phyloP scores from a whole-genome alignment of 1,140 invertebrate species.

The Diabrotica undecimpunctata region DNA sequence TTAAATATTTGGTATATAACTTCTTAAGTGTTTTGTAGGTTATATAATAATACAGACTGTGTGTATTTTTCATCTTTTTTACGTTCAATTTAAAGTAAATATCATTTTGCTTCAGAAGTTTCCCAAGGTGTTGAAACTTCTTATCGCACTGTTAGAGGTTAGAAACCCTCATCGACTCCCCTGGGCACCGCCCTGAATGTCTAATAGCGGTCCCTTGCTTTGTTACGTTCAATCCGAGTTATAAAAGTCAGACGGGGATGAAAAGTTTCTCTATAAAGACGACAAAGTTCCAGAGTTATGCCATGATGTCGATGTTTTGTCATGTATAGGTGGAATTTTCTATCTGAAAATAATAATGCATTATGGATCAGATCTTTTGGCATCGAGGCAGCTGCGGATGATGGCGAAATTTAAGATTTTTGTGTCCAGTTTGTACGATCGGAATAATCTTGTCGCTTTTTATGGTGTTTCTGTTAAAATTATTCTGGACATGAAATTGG shows the following conservation, averaged over 20 bases:
- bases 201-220: background rate
- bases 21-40: too few relatives aligned
- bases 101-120: too few relatives aligned
- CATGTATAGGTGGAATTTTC: background rate
- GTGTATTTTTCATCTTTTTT: too few relatives aligned
- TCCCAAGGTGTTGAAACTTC: too few relatives aligned
- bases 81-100: too few relatives aligned
- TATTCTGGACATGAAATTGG: background rate
- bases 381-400: background rate
- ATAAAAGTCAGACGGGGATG: background rate
- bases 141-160: too few relatives aligned
- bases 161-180: background rate
- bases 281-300: slow-evolving; percentile 2
- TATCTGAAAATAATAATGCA: background rate
- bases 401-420: background rate
- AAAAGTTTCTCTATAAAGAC: slow-evolving; percentile 2
- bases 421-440: background rate
- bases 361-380: background rate
- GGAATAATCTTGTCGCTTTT: background rate
- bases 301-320: background rate
- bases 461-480: background rate
- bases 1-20: too few relatives aligned
- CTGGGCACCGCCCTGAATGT: background rate
- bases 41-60: too few relatives aligned
- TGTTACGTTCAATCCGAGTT: background rate